A percentile compares a stretch with the other conserved stretches of the same genome.
These are phyloP conservation scores for Clusia tigrina DNA, from an alignment of 2,888 invertebrate genomes.

Conservation along the genomic window DNA sequence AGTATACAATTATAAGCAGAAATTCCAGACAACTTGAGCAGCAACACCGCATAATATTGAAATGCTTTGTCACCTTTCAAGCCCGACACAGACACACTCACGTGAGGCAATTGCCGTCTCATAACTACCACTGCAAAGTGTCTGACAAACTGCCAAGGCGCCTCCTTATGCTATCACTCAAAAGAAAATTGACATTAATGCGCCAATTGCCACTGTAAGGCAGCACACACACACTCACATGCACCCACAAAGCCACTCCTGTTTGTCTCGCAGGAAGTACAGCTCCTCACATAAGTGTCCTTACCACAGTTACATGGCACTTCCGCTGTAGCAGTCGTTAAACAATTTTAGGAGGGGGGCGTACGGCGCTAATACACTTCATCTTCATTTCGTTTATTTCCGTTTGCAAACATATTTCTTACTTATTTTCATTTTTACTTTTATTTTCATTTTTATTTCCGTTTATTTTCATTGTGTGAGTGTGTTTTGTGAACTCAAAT, in stretches of 20 bases:
- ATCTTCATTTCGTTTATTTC: constrained; percentile 22
- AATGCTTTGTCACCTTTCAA: no score
- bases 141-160: not conserved
- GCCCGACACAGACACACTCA: no score
- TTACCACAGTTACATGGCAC: not conserved
- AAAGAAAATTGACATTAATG: constrained; percentile 15
- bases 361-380: constrained; percentile 17
- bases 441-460: constrained; percentile 17
- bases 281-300: not conserved
- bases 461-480: constrained; percentile 5
- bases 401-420: constrained; percentile 17
- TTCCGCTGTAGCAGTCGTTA: not conserved
- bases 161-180: constrained; percentile 1
- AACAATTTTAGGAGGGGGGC: no score
- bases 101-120: no score
- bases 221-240: not conserved
- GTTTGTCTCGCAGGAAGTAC: not conserved
- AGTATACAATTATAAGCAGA: no score
- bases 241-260: not conserved
- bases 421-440: no score
- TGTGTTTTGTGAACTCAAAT: not conserved
- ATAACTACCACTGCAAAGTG: not conserved
- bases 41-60: no score
- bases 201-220: constrained; percentile 8
- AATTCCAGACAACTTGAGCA: no score